phyloP scores from a whole-genome alignment of 2,797 vertebrate genomes.

The Chrosomus eos region DNA sequence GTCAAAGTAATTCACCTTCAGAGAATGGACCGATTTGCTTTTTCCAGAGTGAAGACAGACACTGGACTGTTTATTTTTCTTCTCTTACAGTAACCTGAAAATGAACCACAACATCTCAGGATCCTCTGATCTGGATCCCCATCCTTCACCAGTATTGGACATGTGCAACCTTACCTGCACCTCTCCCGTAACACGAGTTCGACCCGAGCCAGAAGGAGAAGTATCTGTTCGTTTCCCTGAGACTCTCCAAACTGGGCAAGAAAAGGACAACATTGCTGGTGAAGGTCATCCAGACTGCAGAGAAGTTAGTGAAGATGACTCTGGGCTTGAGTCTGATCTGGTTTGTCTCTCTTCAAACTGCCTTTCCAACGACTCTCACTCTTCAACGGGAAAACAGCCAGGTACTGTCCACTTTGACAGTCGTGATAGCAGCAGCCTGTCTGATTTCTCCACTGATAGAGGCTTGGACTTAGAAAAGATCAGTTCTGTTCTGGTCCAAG shows the following conservation, averaged over 20 bases:
- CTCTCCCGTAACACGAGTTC: constrained; percentile 30
- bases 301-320: constrained; percentile 20
- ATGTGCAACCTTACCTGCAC: not conserved
- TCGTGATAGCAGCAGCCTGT: not conserved
- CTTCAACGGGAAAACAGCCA: constrained; percentile 4
- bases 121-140: not conserved
- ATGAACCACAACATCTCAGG: not conserved
- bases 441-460: constrained; percentile 13
- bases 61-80: not conserved
- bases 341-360: not conserved
- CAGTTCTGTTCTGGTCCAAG: not conserved
- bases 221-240: constrained; percentile 50
- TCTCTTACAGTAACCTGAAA: constrained; percentile 10
- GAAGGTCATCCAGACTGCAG: constrained; percentile 16
- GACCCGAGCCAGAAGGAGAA: constrained; percentile 67
- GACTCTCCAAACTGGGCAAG: constrained; percentile 11
- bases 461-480: not conserved
- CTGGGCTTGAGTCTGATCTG: constrained; percentile 27
- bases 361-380: not conserved
- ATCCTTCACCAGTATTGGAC: not conserved
- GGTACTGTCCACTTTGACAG: not conserved
- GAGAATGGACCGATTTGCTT: not conserved
- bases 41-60: not conserved
- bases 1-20: not conserved
- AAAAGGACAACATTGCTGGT: constrained; percentile 1